Percentiles rank a stretch among this genome's conserved stretches.
phyloP scores from a whole-genome alignment of 2,113 vertebrate genomes.

The Brachyhypopomus occidentalis region DNA sequence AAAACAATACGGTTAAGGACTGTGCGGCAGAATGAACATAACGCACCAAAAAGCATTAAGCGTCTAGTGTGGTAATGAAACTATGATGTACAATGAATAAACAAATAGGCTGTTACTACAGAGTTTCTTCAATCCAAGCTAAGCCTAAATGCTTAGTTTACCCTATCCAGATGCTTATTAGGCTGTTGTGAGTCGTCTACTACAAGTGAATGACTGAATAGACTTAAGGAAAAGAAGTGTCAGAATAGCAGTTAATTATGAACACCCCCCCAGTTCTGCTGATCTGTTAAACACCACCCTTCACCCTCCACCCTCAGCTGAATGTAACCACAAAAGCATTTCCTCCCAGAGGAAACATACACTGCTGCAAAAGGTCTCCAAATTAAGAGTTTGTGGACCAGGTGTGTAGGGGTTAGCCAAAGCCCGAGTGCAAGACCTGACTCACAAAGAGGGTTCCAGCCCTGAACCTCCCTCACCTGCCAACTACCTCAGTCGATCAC shows the following conservation, averaged over 20 bases:
- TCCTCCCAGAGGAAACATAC: constrained; percentile 56
- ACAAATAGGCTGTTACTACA: no score
- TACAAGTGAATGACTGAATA: neutral
- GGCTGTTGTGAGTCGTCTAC: neutral
- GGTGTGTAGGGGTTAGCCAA: constrained; percentile 18
- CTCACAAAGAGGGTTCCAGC: neutral
- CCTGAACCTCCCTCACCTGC: neutral
- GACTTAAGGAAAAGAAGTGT: neutral
- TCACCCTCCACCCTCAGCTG: constrained; percentile 34
- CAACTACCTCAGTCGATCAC: neutral
- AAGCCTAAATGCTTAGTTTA: no score
- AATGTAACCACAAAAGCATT: constrained; percentile 59
- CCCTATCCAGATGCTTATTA: no score
- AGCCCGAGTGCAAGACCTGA: neutral
- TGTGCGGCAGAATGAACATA: neutral
- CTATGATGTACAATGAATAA: no score
- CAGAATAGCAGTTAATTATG: constrained; percentile 30
- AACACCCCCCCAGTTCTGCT: constrained; percentile 35
- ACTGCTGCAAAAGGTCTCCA: constrained; percentile 55
- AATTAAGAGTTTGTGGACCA: constrained; percentile 50
- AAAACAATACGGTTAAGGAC: constrained; percentile 6
- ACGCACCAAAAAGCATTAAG: neutral
- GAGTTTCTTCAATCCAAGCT: no score
- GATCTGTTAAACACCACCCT: constrained; percentile 61
- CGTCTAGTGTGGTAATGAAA: no score